Evolutionary conservation across 2,888 invertebrate species (phyloP), one percentile per base, ranked within the genome.

Genomic region (Cinara cedri): DNA sequence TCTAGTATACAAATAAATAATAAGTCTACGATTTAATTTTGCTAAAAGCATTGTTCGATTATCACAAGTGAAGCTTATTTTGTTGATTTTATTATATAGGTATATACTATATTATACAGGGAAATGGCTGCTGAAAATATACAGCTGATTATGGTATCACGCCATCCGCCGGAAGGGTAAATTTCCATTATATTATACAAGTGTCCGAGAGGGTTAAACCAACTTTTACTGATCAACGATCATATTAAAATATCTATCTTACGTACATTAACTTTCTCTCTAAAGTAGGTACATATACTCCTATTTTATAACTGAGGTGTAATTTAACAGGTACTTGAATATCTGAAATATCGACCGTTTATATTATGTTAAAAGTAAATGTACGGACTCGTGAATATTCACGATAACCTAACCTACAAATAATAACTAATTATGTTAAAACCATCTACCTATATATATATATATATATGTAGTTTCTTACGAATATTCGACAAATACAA

Each of bases 141-240:
- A 44, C 44, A 21, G 14, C 44, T 55, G 57, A 57, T 57, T 57
- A 24, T 70, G 19, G 55, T 44, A 44, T 24, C 71, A 72, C 71
- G 71, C 57, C 19, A 72, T 46, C 42, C 55, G 13, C 57, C 71
- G 44, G 21, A 57, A 57, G 57, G 44, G 21, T 72, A 72, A 42
- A 72, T 51, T 57, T 57, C 24, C 57, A 57, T 46, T 4, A 54
- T 66, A 34, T 6, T 34, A 66, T 34, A 34, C 2, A 49, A 11
- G 21, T 24, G 11, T 21, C 44, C 21, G 21, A 44, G 21, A 44
- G 14, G 44, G 54, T 72, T 72, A 19, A 72, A 71, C n/a, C 16
- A 72, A 57, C 44, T 44, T 72, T 57, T 24, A 88, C 68, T 34
- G 34, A 54, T 51, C n/a, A 26, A 88, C 16, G 21, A 57, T 57